Conservation (phyloP, 2,113 vertebrate genomes). For the Reinhardtius hippoglossoides region DNA sequence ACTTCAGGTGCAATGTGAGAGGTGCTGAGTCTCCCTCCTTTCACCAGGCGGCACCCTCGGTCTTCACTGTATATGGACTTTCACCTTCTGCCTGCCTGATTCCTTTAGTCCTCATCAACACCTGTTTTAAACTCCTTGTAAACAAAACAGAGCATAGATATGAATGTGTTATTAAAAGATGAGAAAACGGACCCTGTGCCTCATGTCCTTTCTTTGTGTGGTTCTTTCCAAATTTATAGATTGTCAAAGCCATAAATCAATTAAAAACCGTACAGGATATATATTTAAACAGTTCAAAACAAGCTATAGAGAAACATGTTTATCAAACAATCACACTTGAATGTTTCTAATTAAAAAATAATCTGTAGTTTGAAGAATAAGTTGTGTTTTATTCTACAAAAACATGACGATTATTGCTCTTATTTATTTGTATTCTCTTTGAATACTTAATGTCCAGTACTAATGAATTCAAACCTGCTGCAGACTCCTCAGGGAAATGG, state of each 20-base stretch:
- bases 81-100: conserved; percentile 82
- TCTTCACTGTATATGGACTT: conserved; percentile 81
- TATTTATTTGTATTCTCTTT: no score
- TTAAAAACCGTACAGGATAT: not conserved
- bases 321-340: no score
- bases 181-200: conserved; percentile 75
- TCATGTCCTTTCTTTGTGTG: not conserved
- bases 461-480: no score
- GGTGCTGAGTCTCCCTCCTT: conserved; percentile 29
- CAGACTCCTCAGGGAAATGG: no score
- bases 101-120: conserved; percentile 84
- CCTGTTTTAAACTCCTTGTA: conserved; percentile 87
- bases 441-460: no score
- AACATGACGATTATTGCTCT: no score
- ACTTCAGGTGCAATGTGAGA: not conserved
- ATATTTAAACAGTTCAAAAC: no score
- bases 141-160: conserved; percentile 88
- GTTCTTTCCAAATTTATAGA: not conserved
- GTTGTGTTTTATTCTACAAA: no score
- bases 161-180: conserved; percentile 88
- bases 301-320: not conserved
- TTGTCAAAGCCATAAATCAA: not conserved
- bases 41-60: conserved; percentile 60
- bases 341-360: no score
- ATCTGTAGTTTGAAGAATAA: no score